Percentiles rank a stretch among this genome's conserved stretches.
phyloP scores from a whole-genome alignment of 2,113 vertebrate species.

The Taxidea taxus region DNA sequence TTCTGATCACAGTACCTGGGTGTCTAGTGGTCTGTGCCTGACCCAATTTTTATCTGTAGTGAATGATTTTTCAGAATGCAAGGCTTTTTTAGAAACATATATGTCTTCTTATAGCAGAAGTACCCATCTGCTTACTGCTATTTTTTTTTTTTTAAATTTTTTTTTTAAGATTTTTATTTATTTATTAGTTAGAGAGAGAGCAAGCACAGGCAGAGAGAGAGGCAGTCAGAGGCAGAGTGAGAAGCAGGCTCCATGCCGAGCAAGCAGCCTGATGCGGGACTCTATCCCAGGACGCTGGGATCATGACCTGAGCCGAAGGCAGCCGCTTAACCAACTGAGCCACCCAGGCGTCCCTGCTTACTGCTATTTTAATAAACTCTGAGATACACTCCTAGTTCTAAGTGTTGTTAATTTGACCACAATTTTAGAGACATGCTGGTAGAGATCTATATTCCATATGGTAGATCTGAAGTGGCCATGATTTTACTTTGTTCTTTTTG shows the following conservation, averaged over 20 bases:
- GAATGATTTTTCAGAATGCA: neutral
- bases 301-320: too few species aligned
- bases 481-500: neutral
- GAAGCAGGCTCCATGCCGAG: too few species aligned
- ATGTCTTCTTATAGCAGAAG: neutral
- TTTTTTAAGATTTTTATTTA: too few species aligned
- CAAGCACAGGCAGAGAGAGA: too few species aligned
- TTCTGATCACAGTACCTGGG: neutral
- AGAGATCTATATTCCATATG: neutral
- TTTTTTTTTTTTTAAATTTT: too few species aligned
- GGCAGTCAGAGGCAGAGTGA: too few species aligned
- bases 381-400: neutral
- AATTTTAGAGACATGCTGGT: neutral
- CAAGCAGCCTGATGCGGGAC: too few species aligned
- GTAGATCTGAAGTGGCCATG: neutral
- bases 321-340: too few species aligned
- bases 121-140: neutral
- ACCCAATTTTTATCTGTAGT: neutral
- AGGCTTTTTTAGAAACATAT: neutral
- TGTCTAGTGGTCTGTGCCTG: neutral
- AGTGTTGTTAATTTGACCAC: neutral
- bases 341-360: too few species aligned
- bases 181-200: too few species aligned
- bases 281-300: too few species aligned
- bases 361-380: neutral